A percentile compares a stretch with the other conserved stretches of the same genome.
Evolutionary conservation across 1,140 invertebrate species (phyloP).

Genomic region (Cataglyphis hispanica): DNA sequence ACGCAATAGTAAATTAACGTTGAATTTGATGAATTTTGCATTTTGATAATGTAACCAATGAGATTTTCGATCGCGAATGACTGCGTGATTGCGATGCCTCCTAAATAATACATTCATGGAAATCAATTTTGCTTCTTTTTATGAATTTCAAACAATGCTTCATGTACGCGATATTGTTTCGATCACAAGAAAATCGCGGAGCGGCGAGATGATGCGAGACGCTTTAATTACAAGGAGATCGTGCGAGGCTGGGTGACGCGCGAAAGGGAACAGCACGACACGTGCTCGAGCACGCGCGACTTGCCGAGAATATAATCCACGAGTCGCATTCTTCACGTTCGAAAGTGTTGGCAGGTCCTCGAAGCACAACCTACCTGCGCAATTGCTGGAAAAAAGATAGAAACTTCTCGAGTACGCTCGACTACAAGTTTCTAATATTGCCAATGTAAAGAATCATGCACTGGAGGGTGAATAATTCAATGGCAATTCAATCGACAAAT

Average conservation of each 20-base stretch:
- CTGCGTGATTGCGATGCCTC: not conserved
- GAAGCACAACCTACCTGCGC: not conserved
- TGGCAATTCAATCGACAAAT: slow-evolving; percentile 1
- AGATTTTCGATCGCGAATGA: slow-evolving; percentile 20
- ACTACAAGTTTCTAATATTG: slow-evolving; percentile 13
- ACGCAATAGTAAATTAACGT: not conserved
- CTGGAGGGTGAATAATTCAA: slow-evolving; percentile 21
- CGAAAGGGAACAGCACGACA: not conserved
- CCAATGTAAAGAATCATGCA: not conserved
- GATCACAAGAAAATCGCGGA: slow-evolving; percentile 52
- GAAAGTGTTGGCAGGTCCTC: slow-evolving; percentile 45
- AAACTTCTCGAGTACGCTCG: slow-evolving; percentile 19
- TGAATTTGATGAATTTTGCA: not conserved
- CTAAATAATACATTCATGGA: not conserved
- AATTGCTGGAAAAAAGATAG: slow-evolving; percentile 8
- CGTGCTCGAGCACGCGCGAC: slow-evolving; percentile 59
- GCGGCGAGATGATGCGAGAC: not conserved
- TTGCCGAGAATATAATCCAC: slow-evolving; percentile 42
- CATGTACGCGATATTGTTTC: slow-evolving; percentile 22
- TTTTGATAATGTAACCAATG: slow-evolving; percentile 9
- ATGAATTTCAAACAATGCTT: slow-evolving; percentile 26
- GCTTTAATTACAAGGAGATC: slow-evolving; percentile 58
- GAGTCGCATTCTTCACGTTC: slow-evolving; percentile 54
- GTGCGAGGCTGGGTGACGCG: slow-evolving; percentile 43
- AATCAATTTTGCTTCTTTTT: slow-evolving; percentile 43